Conservation (phyloP, 37 sponge, comb jelly and placozoan genomes). For the Cliona cf. orientalis region DNA sequence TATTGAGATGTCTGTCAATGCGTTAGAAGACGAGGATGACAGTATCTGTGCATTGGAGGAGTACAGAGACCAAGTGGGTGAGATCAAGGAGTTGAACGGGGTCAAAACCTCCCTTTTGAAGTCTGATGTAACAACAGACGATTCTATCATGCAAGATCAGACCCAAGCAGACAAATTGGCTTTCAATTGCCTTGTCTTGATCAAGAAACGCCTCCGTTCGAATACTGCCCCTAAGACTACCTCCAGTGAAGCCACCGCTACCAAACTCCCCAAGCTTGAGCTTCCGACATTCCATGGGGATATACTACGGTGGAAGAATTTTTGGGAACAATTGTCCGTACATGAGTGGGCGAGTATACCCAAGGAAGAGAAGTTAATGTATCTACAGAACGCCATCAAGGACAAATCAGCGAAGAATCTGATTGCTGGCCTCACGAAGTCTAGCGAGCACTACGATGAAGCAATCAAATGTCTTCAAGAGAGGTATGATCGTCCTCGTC, state of each 20-base stretch:
- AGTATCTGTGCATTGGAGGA: not conserved
- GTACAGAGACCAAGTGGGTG: conserved; percentile 8
- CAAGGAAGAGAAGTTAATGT: conserved; percentile 36
- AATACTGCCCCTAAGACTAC: not conserved
- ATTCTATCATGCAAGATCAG: conserved; percentile 5
- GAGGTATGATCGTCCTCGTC: conserved; percentile 36
- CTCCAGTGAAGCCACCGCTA: not conserved
- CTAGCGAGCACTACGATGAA: conserved; percentile 43
- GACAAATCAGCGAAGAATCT: conserved; percentile 33
- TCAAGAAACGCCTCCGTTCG: conserved; percentile 16
- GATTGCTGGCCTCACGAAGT: conserved; percentile 44
- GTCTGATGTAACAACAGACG: conserved; percentile 5
- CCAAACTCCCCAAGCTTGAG: conserved; percentile 51
- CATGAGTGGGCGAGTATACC: conserved; percentile 33
- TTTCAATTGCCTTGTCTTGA: not conserved
- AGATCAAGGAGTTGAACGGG: conserved; percentile 2
- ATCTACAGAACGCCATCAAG: conserved; percentile 43
- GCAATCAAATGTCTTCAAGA: conserved; percentile 34
- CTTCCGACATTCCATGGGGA: conserved; percentile 45
- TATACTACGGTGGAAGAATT: conserved; percentile 37
- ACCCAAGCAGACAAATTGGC: not conserved
- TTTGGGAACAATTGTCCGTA: conserved; percentile 48
- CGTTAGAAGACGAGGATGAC: no score
- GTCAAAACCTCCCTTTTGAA: not conserved
- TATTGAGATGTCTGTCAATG: no score